Evolutionary conservation across 2,113 vertebrate genomes (phyloP).

Genomic region (Larimichthys crocea): DNA sequence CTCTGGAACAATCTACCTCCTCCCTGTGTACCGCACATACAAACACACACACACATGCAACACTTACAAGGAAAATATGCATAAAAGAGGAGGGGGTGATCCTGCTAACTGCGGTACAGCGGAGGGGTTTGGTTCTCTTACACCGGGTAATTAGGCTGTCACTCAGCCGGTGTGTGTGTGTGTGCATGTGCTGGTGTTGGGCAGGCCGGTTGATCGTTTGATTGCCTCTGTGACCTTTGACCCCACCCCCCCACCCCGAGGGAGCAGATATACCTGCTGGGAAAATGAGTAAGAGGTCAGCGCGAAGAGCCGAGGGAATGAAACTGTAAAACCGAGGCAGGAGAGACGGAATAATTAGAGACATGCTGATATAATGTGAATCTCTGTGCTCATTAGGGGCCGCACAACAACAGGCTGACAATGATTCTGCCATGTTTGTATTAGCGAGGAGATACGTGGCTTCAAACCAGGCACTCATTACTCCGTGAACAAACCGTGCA

Average conservation of each 20-base stretch:
- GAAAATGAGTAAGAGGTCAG: background rate
- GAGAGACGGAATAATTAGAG: background rate
- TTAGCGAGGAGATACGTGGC: background rate
- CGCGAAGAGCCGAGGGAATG: background rate
- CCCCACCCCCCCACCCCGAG: background rate
- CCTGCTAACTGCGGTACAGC: constrained; percentile 56
- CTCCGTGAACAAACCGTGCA: too few species aligned
- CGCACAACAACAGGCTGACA: background rate
- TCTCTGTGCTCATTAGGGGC: background rate
- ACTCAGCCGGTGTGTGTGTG: constrained; percentile 50
- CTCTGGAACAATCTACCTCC: constrained; percentile 22
- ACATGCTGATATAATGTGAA: background rate
- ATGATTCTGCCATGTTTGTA: background rate
- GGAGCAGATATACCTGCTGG: constrained; percentile 41
- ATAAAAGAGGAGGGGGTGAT: constrained; percentile 41
- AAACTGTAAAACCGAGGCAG: background rate
- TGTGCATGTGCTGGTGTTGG: background rate
- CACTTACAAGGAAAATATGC: constrained; percentile 45
- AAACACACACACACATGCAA: too few species aligned
- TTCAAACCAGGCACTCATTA: background rate
- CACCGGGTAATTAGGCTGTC: constrained; percentile 72
- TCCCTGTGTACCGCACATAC: background rate
- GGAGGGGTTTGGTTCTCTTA: constrained; percentile 46
- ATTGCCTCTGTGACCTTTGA: constrained; percentile 63
- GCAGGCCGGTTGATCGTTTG: constrained; percentile 23